A percentile compares a stretch with the other conserved stretches of the same genome.
Conservation (phyloP, 2,797 vertebrate genomes). For the Nannoperca australis region DNA sequence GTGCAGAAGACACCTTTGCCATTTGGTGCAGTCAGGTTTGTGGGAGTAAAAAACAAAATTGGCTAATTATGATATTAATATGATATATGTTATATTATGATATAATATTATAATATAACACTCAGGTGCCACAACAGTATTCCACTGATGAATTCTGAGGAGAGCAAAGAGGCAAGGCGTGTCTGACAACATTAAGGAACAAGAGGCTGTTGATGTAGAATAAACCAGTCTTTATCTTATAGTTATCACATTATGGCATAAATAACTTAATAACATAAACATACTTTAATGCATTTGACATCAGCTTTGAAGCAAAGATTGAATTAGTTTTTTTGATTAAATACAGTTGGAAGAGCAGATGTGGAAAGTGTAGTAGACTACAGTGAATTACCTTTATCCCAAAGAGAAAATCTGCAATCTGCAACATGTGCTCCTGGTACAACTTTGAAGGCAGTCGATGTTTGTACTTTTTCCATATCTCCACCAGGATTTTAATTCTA, state of each 20-base stretch:
- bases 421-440: slow-evolving; percentile 89
- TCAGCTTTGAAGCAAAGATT: background rate
- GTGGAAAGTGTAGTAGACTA: background rate
- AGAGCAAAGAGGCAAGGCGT: background rate
- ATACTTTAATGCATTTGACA: background rate
- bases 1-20: background rate
- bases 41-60: background rate
- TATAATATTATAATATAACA: background rate
- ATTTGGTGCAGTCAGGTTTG: background rate
- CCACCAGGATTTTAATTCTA: slow-evolving; percentile 89
- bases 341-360: background rate
- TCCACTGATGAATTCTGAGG: background rate
- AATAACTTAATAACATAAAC: background rate
- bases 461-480: slow-evolving; percentile 92
- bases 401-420: slow-evolving; percentile 90
- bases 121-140: background rate
- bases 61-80: background rate
- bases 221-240: background rate
- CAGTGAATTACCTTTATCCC: slow-evolving; percentile 88
- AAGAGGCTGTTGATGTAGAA: background rate
- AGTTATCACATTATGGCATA: background rate
- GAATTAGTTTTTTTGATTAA: background rate
- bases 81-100: no score
- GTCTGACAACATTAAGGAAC: background rate
- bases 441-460: slow-evolving; percentile 87